These are phyloP conservation scores for Hesperophylax magnus DNA, from an alignment of 1,140 invertebrate genomes.

Conservation along the genomic window DNA sequence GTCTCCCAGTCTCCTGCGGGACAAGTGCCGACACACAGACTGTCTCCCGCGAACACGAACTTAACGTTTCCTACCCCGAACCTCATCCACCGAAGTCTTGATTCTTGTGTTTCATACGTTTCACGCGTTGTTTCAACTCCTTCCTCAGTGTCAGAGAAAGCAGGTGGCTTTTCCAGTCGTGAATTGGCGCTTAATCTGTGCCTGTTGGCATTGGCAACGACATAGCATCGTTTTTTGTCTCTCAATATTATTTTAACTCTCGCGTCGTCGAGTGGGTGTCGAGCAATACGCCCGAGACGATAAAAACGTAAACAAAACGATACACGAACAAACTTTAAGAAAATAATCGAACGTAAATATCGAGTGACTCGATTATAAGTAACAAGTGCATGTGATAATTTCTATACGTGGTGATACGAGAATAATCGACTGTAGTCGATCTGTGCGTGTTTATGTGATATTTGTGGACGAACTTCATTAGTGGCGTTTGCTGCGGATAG, in stretches of 20 bases:
- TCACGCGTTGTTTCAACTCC: background rate
- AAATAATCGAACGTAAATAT: constrained; percentile 17
- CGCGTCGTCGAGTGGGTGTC: background rate
- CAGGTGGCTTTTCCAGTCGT: constrained; percentile 15
- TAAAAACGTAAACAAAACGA: too few species aligned
- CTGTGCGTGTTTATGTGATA: constrained; percentile 28
- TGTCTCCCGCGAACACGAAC: background rate
- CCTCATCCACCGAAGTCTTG: background rate
- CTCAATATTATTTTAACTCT: background rate
- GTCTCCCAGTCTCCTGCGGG: background rate
- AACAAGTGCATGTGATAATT: constrained; percentile 22
- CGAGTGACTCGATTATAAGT: constrained; percentile 1
- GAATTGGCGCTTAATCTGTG: background rate
- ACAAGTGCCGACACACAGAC: background rate
- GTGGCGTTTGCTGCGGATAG: background rate
- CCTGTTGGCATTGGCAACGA: constrained; percentile 16
- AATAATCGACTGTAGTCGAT: background rate
- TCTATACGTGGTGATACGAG: background rate
- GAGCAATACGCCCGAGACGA: constrained; percentile 16
- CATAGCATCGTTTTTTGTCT: constrained; percentile 7
- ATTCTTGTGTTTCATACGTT: background rate
- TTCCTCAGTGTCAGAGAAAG: background rate
- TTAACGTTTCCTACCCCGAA: background rate
- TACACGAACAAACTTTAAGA: too few species aligned
- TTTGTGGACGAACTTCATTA: constrained; percentile 8